These are phyloP conservation scores for Haemorhous mexicanus DNA, from an alignment of 2,113 vertebrate species.

Conservation along the genomic window DNA sequence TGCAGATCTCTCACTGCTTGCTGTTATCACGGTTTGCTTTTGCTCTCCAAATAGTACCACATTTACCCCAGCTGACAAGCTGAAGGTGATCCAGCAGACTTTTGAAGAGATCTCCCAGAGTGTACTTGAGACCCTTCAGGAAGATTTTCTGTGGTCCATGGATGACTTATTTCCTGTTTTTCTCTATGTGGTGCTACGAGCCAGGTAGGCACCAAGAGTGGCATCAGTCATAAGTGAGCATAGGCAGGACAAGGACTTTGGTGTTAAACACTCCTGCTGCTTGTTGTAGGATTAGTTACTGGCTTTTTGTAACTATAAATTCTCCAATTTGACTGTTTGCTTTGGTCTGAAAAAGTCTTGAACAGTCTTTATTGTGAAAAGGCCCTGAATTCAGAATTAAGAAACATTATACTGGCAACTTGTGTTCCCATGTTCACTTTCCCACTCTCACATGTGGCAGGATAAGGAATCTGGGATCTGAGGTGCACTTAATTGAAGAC, in stretches of 20 bases:
- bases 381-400: neutral
- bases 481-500: conserved; percentile 96
- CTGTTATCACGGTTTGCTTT: neutral
- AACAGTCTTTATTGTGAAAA: neutral
- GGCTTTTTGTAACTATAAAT: neutral
- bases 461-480: conserved; percentile 96
- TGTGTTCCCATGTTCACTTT: neutral
- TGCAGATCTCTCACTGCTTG: neutral
- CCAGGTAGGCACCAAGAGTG: conserved; percentile 77
- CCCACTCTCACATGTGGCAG: conserved; percentile 59
- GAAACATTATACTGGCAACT: neutral
- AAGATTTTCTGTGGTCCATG: conserved; percentile 99
- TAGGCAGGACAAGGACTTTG: neutral
- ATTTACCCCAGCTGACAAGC: conserved; percentile 94
- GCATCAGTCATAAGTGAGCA: neutral
- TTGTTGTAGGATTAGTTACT: rapidly evolving
- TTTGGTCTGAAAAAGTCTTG: neutral
- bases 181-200: conserved; percentile 95
- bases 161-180: conserved; percentile 98
- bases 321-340: neutral
- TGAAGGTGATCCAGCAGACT: conserved; percentile 96
- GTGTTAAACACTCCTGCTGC: neutral
- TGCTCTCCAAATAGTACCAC: conserved; percentile 83
- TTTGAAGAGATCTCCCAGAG: conserved; percentile 97
- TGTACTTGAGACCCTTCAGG: conserved; percentile 85